phyloP scores from a whole-genome alignment of 2,888 invertebrate genomes.

The Aphidoletes aphidimyza region DNA sequence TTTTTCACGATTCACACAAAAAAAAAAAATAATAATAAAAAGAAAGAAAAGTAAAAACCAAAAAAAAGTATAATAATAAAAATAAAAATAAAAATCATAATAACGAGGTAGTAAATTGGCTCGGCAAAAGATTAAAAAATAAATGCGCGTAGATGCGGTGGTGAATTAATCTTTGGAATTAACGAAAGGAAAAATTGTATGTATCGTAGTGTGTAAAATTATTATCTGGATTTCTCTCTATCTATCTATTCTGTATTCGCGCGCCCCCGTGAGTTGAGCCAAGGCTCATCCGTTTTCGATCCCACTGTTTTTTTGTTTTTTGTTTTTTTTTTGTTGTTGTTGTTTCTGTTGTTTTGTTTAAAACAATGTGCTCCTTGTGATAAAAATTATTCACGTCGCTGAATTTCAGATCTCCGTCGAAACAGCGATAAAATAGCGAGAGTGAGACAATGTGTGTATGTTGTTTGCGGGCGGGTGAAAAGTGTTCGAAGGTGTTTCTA shows the following conservation, averaged over 20 bases:
- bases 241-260: too few relatives aligned
- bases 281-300: slow-evolving; percentile 1
- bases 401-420: neutral
- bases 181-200: neutral
- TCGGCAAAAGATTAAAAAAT: slow-evolving; percentile 15
- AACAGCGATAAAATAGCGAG: neutral
- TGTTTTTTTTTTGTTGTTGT: too few relatives aligned
- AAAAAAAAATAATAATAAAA: neutral
- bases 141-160: slow-evolving; percentile 28
- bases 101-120: neutral
- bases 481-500: slow-evolving; percentile 20
- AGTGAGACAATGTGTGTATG: slow-evolving; percentile 19
- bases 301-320: neutral
- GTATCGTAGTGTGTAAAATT: slow-evolving; percentile 18
- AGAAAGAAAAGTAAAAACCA: neutral
- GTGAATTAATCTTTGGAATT: slow-evolving; percentile 24
- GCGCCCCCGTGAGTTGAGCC: slow-evolving; percentile 35
- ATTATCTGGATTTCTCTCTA: neutral
- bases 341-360: too few relatives aligned
- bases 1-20: neutral
- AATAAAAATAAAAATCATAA: neutral
- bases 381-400: slow-evolving; percentile 25
- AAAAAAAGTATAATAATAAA: neutral
- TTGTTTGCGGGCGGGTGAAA: neutral
- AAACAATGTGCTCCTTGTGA: slow-evolving; percentile 39